These are phyloP conservation scores for Sebastes hubbsi DNA, from an alignment of 2,797 vertebrate species.

Conservation along the genomic window DNA sequence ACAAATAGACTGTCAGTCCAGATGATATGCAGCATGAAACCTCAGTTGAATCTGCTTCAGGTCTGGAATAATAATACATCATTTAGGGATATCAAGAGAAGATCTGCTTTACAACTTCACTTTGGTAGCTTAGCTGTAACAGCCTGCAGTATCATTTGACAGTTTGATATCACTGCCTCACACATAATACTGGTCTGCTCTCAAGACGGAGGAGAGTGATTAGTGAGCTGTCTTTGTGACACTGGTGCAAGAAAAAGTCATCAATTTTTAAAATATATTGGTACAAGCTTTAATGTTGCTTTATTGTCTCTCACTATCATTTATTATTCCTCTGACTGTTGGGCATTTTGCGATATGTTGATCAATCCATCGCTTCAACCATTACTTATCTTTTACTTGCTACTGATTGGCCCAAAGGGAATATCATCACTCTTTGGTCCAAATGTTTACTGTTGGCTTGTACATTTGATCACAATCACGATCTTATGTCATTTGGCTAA, in stretches of 20 bases:
- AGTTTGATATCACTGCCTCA: not conserved
- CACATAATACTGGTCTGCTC: not conserved
- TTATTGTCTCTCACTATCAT: not conserved
- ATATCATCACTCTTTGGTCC: not conserved
- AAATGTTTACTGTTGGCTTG: constrained; percentile 4
- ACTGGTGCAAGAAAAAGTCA: not conserved
- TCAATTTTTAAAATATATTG: not conserved
- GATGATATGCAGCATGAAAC: not conserved
- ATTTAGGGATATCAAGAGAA: not conserved
- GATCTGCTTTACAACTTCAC: not conserved
- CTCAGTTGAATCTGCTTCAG: not conserved
- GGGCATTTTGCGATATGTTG: not conserved
- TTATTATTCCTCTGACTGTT: not conserved
- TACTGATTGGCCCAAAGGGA: not conserved
- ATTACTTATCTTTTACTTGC: not conserved
- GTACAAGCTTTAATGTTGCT: not conserved
- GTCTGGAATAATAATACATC: not conserved
- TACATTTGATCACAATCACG: not conserved
- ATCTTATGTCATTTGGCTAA: constrained; percentile 26
- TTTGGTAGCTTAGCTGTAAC: not conserved
- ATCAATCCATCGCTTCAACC: not conserved
- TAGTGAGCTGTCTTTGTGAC: not conserved
- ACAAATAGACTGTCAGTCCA: not conserved
- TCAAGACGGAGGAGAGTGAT: not conserved
- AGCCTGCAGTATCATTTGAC: not conserved